Evolutionary conservation across 1,140 invertebrate genomes (phyloP), one percentile per base, ranked within the genome.

Genomic region (Brachionus koreanus): DNA sequence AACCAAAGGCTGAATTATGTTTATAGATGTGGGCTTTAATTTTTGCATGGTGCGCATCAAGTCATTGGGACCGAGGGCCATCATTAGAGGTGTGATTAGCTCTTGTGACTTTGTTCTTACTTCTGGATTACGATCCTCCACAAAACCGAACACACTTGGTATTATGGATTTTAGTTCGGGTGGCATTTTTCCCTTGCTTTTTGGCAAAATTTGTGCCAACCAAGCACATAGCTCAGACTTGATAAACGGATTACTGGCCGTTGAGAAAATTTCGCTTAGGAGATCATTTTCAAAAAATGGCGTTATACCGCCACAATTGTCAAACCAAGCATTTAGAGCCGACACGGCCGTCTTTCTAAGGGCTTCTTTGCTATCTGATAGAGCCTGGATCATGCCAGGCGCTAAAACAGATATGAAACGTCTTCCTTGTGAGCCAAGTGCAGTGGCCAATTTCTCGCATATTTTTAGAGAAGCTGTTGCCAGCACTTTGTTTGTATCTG

Each of bases 41-140:
- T 94, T 95, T 84, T 93, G 93, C 10, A 93, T 90, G 46, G 92
- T 92, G 82, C 92, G 92, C 4, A 91, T 87, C 92, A 97, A 94
- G 0, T 90, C 84, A 52, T 95, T 94, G 85, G 93, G 96, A 5
- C 95, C 94, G 0, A 95, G 88, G 88, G 97, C 95, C 82, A 96
- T 92, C 95, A 97, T 97, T 83, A 96, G 92, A 6, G 94, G 94
- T 29, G 96, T 87, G 23, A 96, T 91, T 63, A 93, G 93, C 85
- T 97, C 95, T 83, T 93, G 92, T 13, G 95, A 93, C 86, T 93
- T 94, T 86, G 95, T 96, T 13, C 95, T 90, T 1, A 97, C 95
- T 85, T 97, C 95, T 0, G 92, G 92, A 87, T 93, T 95, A 49
- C 96, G 91, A 90, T 98, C 95, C 86, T 96, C 95, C 37, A 97